phyloP scores from a whole-genome alignment of 2,797 vertebrate genomes.

The Catostomus latipinnis region DNA sequence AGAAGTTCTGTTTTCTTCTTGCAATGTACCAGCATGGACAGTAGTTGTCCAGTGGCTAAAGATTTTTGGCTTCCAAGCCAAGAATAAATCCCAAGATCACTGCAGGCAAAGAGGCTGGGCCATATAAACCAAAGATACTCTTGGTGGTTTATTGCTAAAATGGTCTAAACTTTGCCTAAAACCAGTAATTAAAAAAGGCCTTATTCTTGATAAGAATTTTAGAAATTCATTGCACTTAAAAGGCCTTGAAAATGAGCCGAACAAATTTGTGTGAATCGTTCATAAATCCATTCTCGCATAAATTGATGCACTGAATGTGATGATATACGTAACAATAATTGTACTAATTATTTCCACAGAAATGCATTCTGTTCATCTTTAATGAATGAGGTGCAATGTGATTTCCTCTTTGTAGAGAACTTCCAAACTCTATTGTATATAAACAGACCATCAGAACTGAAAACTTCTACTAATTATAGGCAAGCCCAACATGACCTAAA shows the following conservation, averaged over 20 bases:
- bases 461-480: background rate
- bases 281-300: no score
- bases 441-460: background rate
- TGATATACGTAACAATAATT: no score
- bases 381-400: background rate
- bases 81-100: conserved; percentile 17
- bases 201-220: background rate
- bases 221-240: no score
- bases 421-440: background rate
- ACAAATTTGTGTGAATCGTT: no score
- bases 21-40: conserved; percentile 14
- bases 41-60: conserved; percentile 21
- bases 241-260: no score
- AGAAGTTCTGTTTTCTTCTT: conserved; percentile 2
- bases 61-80: conserved; percentile 30
- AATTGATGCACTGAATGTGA: no score
- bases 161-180: background rate
- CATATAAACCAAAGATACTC: conserved; percentile 13
- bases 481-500: conserved; percentile 13
- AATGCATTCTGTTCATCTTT: no score
- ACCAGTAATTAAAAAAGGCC: background rate
- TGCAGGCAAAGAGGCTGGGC: conserved; percentile 17
- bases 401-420: conserved; percentile 1
- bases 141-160: conserved; percentile 21
- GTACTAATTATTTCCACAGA: no score